phyloP scores from a whole-genome alignment of 2,797 vertebrate species.

The Cheirogaleus major region DNA sequence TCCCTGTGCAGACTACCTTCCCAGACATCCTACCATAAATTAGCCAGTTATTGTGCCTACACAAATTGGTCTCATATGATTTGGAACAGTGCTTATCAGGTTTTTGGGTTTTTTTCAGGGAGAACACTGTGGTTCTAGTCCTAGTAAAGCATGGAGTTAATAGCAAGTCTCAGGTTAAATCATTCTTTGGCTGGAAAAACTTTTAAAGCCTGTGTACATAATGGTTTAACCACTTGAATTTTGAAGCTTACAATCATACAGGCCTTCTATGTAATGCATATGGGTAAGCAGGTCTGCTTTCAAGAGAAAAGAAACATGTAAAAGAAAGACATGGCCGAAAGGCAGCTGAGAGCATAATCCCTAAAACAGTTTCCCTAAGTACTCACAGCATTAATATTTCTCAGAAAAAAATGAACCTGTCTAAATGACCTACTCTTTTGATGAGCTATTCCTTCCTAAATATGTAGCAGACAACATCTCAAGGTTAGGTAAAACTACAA shows the following conservation, averaged over 20 bases:
- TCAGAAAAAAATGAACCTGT: conserved; percentile 40
- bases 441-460: conserved; percentile 9
- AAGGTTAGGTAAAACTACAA: conserved; percentile 26
- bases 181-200: not conserved
- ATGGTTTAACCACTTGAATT: not conserved
- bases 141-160: not conserved
- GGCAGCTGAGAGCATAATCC: not conserved
- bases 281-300: not conserved
- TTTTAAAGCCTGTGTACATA: not conserved
- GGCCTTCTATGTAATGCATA: not conserved
- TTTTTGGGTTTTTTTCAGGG: not conserved
- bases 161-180: not conserved
- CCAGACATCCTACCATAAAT: not conserved
- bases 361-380: not conserved
- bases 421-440: conserved; percentile 7
- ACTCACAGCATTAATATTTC: not conserved
- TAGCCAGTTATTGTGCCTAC: not conserved
- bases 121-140: not conserved
- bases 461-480: not conserved
- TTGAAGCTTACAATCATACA: not conserved
- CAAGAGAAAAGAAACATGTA: not conserved
- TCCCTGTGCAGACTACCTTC: not conserved
- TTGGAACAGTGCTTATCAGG: not conserved
- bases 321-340: not conserved
- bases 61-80: not conserved